Evolutionary conservation across 2,797 vertebrate species (phyloP).

Genomic region (Sarcoramphus papa): DNA sequence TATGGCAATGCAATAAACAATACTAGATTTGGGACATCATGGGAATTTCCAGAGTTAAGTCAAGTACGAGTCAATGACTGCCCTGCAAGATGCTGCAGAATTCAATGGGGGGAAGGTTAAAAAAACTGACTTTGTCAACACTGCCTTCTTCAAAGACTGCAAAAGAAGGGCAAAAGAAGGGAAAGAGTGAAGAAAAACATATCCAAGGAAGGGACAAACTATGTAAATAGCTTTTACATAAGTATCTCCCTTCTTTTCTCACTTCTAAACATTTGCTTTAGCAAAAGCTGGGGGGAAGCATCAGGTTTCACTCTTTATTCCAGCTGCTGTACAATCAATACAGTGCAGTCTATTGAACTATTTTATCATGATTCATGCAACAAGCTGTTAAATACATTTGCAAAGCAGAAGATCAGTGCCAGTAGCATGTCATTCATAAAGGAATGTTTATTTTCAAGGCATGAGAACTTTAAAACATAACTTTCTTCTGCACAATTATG

Average conservation of each 20-base stretch:
- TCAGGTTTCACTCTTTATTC: background rate
- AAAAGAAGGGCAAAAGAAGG: background rate
- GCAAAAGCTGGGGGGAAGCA: background rate
- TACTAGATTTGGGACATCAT: background rate
- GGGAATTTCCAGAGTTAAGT: background rate
- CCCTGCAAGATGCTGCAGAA: background rate
- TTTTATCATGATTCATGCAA: constrained; percentile 6
- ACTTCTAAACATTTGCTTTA: background rate
- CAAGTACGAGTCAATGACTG: background rate
- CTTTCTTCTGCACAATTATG: background rate
- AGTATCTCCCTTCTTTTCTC: background rate
- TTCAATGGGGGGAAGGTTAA: background rate
- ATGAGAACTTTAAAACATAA: background rate
- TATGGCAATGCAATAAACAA: background rate
- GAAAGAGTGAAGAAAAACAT: background rate
- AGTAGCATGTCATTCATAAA: background rate
- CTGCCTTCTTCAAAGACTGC: background rate
- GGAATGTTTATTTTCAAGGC: background rate
- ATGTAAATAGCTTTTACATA: background rate
- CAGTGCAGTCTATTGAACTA: background rate
- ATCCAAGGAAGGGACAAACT: background rate
- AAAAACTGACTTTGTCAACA: background rate
- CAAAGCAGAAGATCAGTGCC: background rate
- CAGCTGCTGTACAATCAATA: background rate
- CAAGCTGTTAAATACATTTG: constrained; percentile 16